Base-by-base conservation (phyloP, 2,888 invertebrate genomes). In the Notodonta dromedarius region DNA sequence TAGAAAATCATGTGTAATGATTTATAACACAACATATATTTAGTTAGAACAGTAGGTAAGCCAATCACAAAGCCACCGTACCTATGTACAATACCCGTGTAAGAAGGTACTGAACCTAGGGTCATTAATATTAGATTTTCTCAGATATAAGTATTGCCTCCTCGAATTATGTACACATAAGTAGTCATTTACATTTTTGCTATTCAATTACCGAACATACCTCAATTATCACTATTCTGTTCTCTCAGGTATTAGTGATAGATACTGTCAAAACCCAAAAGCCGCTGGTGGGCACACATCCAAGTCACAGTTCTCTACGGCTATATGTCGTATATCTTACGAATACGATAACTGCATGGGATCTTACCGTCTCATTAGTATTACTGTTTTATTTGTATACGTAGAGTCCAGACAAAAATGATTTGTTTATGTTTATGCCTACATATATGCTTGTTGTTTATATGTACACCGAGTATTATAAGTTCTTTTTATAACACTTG, bases 151-250 rank as follows among this genome's bases (percentile, higher is more conserved):
- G 24, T 24, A 24, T 24, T 24, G 24, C 24, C 13, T 59, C 48
- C 59, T 13, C 60, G 67, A 60, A 69, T 51, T 54, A 57, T 0
- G 42, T 42, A 42, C 53, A 67, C 66, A 63, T 67, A 60, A 69
- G 63, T 60, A 65, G 59, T 56, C 61, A 65, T 71, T 70, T 51
- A 60, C 54, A 32, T 65, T 63, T 69, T 69, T 61, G 56, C 61
- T 39, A n/a, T 42, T 63, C 68, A 66, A 74, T 79, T 76, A 74
- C 62, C 60, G 60, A 64, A 59, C 61, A 59, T 52, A 54, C 61
- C 65, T 85, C 85, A 81, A 88, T 87, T 85, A 85, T 74, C 83
- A 81, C 83, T 80, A n/a, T n/a, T 74, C 70, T 59, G 50, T 76
- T 78, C 67, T 63, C 70, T 76, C 73, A 66, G 68, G n/a, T 71